Evolutionary conservation across 2,888 invertebrate genomes (phyloP).

Genomic region (Lycocerus yunnanus): DNA sequence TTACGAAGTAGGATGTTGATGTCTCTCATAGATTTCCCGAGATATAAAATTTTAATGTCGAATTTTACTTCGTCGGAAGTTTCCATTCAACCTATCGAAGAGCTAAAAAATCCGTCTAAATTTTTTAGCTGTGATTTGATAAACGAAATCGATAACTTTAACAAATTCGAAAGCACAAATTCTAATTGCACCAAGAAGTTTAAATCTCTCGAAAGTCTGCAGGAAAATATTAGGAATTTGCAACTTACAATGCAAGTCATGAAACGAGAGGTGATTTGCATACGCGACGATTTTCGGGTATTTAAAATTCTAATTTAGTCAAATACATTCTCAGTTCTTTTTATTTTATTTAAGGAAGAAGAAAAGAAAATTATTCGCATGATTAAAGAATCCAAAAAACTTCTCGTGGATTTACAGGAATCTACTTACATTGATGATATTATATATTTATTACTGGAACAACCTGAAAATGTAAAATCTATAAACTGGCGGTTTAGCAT

Average conservation of each 20-base stretch:
- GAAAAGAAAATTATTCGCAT: conserved; percentile 43
- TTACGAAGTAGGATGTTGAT: conserved; percentile 7
- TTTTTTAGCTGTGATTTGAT: neutral
- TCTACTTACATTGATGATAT: conserved; percentile 62
- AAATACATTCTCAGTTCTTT: neutral
- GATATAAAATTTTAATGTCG: conserved; percentile 9
- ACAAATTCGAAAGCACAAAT: neutral
- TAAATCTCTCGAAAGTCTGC: neutral
- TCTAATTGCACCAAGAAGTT: neutral
- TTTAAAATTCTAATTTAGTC: neutral
- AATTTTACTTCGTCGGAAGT: neutral
- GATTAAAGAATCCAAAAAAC: conserved; percentile 56
- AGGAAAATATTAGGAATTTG: neutral
- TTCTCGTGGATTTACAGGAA: conserved; percentile 58
- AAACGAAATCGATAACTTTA: neutral
- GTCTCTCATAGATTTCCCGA: conserved; percentile 9
- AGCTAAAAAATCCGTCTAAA: neutral
- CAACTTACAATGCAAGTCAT: neutral
- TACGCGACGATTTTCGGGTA: neutral
- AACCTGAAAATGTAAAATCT: conserved; percentile 51
- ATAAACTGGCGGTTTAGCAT: conserved; percentile 44
- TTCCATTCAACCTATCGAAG: conserved; percentile 1
- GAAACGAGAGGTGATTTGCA: neutral
- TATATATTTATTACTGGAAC: conserved; percentile 60
- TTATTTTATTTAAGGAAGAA: conserved; percentile 43